These are phyloP conservation scores for Cydia strobilella DNA, from an alignment of 1,140 invertebrate species.

Conservation along the genomic window DNA sequence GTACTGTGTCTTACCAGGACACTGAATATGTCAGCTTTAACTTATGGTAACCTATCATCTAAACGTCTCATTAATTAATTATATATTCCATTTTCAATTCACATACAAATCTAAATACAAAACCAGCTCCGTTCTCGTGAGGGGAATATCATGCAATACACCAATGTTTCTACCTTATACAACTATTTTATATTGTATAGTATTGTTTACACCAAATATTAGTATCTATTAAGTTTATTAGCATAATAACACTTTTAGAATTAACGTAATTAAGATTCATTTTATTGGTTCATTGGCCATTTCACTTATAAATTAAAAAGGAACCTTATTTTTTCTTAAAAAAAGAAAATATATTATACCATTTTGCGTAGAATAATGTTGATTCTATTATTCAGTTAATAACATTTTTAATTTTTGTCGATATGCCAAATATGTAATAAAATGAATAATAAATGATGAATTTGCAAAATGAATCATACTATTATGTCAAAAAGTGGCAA, in stretches of 20 bases:
- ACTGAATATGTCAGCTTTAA: constrained; percentile 5
- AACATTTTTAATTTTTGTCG: too few species aligned
- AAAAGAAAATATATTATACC: not conserved
- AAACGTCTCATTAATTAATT: not conserved
- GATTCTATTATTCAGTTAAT: too few species aligned
- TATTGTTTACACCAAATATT: constrained; percentile 61
- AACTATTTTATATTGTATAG: constrained; percentile 41
- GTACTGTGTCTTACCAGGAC: not conserved
- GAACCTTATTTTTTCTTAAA: not conserved
- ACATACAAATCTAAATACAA: too few species aligned
- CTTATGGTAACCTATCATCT: not conserved
- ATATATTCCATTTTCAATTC: not conserved
- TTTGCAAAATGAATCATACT: too few species aligned
- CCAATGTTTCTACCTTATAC: constrained; percentile 3
- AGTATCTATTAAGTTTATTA: constrained; percentile 44
- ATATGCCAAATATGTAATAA: too few species aligned
- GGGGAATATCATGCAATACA: too few species aligned
- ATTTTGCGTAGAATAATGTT: too few species aligned
- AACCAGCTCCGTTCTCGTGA: too few species aligned
- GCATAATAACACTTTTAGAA: constrained; percentile 34
- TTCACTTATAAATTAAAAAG: not conserved
- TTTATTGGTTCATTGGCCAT: constrained; percentile 19
- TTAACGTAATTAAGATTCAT: constrained; percentile 15
- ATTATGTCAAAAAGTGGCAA: too few species aligned
- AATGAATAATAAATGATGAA: too few species aligned